These are phyloP conservation scores for Sycobia sp. DNA, from an alignment of 1,140 invertebrate genomes.

Conservation along the genomic window DNA sequence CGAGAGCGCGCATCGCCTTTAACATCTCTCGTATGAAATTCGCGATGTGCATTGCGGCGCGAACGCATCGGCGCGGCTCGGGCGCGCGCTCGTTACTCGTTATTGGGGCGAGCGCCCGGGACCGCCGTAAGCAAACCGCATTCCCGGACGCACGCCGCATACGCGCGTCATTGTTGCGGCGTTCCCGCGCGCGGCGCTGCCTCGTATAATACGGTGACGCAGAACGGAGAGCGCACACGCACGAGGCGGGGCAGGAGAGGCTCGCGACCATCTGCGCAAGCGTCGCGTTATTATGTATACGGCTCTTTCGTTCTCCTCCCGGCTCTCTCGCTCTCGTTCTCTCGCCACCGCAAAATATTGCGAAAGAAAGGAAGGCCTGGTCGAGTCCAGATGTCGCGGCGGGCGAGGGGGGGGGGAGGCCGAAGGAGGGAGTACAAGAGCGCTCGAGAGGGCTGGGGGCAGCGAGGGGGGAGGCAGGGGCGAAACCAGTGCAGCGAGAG, in stretches of 20 bases:
- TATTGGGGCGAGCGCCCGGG: neutral
- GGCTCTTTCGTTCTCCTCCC: neutral
- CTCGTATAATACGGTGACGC: neutral
- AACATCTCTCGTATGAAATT: too few relatives aligned
- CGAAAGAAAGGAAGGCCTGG: neutral
- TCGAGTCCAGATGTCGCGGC: constrained; percentile 18
- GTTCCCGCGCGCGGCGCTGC: too few relatives aligned
- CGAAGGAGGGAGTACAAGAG: neutral
- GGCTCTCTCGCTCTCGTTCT: constrained; percentile 1
- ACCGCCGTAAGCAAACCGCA: neutral
- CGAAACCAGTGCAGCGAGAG: too few relatives aligned
- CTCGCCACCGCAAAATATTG: constrained; percentile 15
- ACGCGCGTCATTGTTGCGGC: too few relatives aligned
- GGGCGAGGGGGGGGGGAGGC: neutral
- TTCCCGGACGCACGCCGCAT: neutral
- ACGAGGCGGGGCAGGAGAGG: neutral
- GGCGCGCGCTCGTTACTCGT: neutral
- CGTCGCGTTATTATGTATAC: constrained; percentile 8
- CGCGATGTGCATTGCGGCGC: too few relatives aligned
- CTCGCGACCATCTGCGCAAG: constrained; percentile 3
- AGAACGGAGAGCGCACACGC: neutral
- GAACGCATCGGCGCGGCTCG: too few relatives aligned
- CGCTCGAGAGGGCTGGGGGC: too few relatives aligned
- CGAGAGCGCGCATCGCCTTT: too few relatives aligned
- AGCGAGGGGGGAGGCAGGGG: too few relatives aligned